A percentile compares a stretch with the other conserved stretches of the same genome.
phyloP scores from a whole-genome alignment of 2,113 vertebrate genomes.

The Antigone vipio region DNA sequence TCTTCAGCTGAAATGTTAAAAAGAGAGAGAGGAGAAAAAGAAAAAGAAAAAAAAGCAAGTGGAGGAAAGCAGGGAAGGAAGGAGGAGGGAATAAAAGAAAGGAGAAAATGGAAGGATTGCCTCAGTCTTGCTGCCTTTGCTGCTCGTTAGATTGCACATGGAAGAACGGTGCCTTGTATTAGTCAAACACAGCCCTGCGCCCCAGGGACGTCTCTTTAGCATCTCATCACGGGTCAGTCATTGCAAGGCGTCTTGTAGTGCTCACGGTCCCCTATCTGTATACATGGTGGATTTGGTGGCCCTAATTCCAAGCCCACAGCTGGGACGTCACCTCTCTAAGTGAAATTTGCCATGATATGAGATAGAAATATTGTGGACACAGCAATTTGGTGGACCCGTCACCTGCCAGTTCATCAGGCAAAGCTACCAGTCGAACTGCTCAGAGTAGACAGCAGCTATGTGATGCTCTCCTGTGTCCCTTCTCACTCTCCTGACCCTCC shows the following conservation, averaged over 20 bases:
- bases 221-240: background rate
- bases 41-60: rapidly evolving
- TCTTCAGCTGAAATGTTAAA: slow-evolving; percentile 36
- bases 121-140: background rate
- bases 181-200: background rate
- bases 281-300: rapidly evolving
- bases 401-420: background rate
- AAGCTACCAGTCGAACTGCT: background rate
- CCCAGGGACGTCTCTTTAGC: rapidly evolving
- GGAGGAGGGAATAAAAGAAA: background rate
- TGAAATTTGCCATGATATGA: background rate
- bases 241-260: background rate
- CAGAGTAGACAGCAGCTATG: background rate
- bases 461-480: background rate
- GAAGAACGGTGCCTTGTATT: rapidly evolving
- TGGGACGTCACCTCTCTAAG: background rate
- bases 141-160: background rate
- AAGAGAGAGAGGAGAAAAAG: background rate
- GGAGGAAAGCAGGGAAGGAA: background rate
- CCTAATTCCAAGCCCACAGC: background rate
- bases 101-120: background rate
- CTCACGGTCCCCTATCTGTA: background rate
- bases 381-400: background rate
- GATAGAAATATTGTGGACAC: background rate
- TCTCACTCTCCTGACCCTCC: background rate